phyloP scores from a whole-genome alignment of 2,113 vertebrate genomes.

The Aspidoscelis tigris region DNA sequence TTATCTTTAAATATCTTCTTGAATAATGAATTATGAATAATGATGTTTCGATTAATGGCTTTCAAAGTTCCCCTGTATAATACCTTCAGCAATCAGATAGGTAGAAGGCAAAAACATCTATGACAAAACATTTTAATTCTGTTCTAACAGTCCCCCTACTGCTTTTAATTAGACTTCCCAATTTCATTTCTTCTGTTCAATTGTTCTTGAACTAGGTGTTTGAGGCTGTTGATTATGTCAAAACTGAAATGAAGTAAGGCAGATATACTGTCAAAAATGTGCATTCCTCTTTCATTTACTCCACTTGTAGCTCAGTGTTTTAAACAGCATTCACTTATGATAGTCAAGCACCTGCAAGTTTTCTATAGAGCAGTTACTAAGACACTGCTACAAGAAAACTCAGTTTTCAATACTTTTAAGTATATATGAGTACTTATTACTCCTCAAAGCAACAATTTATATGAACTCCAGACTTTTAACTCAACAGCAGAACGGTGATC shows the following conservation, averaged over 20 bases:
- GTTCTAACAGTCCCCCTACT: background rate
- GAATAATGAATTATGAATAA: background rate
- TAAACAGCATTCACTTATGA: background rate
- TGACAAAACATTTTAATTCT: background rate
- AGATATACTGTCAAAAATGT: background rate
- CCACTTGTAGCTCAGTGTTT: background rate
- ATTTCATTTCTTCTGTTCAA: slow-evolving; percentile 21
- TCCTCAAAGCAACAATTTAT: background rate
- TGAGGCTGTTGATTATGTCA: background rate
- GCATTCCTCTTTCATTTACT: background rate
- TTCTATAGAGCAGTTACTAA: background rate
- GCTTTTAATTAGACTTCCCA: slow-evolving; percentile 28
- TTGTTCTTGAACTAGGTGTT: background rate
- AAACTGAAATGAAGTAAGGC: background rate
- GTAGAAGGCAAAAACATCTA: slow-evolving; percentile 8
- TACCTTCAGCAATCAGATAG: background rate
- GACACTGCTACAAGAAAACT: background rate
- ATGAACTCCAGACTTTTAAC: background rate
- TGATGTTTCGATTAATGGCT: background rate
- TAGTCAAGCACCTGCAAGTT: background rate
- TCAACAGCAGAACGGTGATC: background rate
- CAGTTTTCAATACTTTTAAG: background rate
- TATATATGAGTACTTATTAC: background rate
- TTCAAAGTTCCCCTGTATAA: background rate
- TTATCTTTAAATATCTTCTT: background rate